Conservation (phyloP, 2,888 invertebrate species). For the Drosophila mayaguana region DNA sequence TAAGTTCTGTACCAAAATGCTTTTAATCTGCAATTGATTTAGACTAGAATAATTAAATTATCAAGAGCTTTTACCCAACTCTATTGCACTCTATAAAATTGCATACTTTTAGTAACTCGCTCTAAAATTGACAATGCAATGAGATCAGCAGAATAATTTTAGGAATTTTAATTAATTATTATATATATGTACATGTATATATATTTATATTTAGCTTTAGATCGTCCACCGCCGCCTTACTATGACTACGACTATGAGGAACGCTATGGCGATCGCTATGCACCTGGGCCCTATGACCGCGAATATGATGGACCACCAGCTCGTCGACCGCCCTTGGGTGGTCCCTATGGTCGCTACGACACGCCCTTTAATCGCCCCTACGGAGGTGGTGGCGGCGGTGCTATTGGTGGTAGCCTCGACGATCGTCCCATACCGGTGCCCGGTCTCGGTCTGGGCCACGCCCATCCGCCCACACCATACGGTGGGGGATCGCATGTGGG, state of each 20-base stretch:
- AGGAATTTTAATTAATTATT: conserved; percentile 1
- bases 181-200: not conserved
- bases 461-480: conserved; percentile 71
- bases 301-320: conserved; percentile 82
- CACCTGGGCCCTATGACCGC: conserved; percentile 79
- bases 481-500: conserved; percentile 55
- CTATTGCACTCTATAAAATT: conserved; percentile 1
- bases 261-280: conserved; percentile 79
- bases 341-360: conserved; percentile 82
- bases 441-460: conserved; percentile 68
- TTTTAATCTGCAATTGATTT: not conserved
- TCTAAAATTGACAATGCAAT: not conserved
- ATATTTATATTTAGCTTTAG: conserved; percentile 72
- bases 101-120: conserved; percentile 49
- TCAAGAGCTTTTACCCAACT: conserved; percentile 23
- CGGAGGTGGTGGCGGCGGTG: conserved; percentile 58
- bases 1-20: not conserved
- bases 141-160: conserved; percentile 30
- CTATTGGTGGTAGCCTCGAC: conserved; percentile 52
- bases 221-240: conserved; percentile 82
- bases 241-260: conserved; percentile 84
- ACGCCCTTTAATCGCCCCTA: conserved; percentile 83
- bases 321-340: conserved; percentile 68
- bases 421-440: conserved; percentile 78
- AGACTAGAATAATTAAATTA: not conserved